Evolutionary conservation across 2,797 vertebrate genomes (phyloP).

Genomic region (Rallus crepitans): DNA sequence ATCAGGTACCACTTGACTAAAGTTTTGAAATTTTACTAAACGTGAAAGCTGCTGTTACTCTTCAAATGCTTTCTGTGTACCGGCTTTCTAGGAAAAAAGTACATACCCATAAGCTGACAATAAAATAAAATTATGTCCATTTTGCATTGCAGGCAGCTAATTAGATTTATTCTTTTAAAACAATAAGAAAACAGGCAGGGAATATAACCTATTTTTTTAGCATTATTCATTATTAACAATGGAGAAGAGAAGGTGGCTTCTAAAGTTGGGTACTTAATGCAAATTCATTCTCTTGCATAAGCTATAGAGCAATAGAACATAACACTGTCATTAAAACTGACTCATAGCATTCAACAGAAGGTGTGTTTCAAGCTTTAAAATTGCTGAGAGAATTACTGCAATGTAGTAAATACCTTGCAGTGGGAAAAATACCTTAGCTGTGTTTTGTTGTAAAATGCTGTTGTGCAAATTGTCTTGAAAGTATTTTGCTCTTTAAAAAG

Average conservation of each 20-base stretch:
- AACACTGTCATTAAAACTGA: slow-evolving; percentile 74
- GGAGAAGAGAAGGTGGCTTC: slow-evolving; percentile 64
- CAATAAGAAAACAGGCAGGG: background rate
- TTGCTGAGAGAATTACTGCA: slow-evolving; percentile 55
- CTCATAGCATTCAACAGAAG: slow-evolving; percentile 68
- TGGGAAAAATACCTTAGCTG: slow-evolving; percentile 17
- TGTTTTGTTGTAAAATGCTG: background rate
- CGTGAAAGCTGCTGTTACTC: background rate
- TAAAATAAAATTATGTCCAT: background rate
- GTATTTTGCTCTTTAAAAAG: background rate
- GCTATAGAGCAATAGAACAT: slow-evolving; percentile 61
- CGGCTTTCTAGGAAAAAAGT: background rate
- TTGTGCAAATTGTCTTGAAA: slow-evolving; percentile 1
- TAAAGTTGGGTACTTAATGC: slow-evolving; percentile 69
- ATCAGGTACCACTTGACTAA: background rate
- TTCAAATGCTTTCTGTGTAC: background rate
- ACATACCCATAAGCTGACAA: background rate
- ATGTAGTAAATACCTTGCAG: slow-evolving; percentile 49
- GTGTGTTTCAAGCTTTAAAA: slow-evolving; percentile 64
- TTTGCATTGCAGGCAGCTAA: background rate
- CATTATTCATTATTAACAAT: slow-evolving; percentile 62
- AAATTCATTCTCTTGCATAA: slow-evolving; percentile 72
- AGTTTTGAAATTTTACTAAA: background rate
- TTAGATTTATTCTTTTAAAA: slow-evolving; percentile 43
- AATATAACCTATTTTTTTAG: slow-evolving; percentile 20